Evolutionary conservation across 2,888 invertebrate species (phyloP).

Genomic region (Latheticus oryzae): DNA sequence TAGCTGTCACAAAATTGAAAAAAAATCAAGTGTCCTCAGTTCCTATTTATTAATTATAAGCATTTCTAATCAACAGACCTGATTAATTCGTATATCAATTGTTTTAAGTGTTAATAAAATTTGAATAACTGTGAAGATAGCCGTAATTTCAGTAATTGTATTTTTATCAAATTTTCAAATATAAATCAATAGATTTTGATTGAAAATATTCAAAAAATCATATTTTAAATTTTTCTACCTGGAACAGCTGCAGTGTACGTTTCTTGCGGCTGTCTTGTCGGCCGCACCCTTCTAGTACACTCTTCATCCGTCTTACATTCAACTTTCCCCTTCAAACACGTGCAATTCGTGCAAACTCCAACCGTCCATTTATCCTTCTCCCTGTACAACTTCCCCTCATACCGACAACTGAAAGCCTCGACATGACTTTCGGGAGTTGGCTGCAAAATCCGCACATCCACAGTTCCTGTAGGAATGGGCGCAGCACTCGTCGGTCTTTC

Average conservation of each 20-base stretch:
- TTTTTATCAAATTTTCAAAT: too few species aligned
- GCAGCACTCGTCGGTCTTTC: constrained; percentile 59
- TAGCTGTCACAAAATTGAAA: too few species aligned
- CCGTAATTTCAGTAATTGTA: constrained; percentile 12
- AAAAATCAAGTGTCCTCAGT: too few species aligned
- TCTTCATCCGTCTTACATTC: constrained; percentile 67
- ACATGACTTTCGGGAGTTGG: constrained; percentile 48
- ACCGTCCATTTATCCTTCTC: constrained; percentile 78
- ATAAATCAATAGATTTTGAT: too few species aligned
- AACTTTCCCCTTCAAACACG: constrained; percentile 75
- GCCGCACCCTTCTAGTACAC: constrained; percentile 64
- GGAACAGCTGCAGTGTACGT: constrained; percentile 19
- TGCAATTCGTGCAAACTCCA: constrained; percentile 79
- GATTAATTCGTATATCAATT: too few species aligned
- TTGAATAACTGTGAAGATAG: too few species aligned
- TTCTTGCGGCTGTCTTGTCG: constrained; percentile 47
- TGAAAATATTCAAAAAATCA: too few species aligned
- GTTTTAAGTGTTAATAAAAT: too few species aligned
- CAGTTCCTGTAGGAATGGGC: constrained; percentile 53
- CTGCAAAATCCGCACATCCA: constrained; percentile 53
- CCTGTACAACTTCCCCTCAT: constrained; percentile 62
- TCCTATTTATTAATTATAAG: too few species aligned
- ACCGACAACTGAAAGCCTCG: constrained; percentile 49
- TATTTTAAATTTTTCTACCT: constrained; percentile 26
- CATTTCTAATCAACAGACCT: too few species aligned